These are phyloP conservation scores for Forbesichthys agassizii DNA, from an alignment of 2,113 vertebrate genomes.

Conservation along the genomic window DNA sequence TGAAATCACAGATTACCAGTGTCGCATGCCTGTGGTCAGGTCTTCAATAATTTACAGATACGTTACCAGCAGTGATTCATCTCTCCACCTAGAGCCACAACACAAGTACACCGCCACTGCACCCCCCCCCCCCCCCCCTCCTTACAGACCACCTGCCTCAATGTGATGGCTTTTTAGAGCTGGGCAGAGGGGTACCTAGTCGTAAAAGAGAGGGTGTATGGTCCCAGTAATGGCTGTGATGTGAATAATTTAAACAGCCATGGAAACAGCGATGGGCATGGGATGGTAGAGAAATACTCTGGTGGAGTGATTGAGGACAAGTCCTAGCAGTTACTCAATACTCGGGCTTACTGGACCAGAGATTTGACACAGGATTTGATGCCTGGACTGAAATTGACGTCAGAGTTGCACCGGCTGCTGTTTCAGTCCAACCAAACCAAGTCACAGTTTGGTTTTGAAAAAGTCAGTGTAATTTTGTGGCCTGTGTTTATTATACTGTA, in stretches of 20 bases:
- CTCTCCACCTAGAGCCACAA: constrained; percentile 18
- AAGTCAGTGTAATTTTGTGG: too few relatives aligned
- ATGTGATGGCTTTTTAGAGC: constrained; percentile 51
- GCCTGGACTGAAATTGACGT: too few relatives aligned
- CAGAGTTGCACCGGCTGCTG: too few relatives aligned
- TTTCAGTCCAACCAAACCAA: too few relatives aligned
- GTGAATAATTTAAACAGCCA: constrained; percentile 73
- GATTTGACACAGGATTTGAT: not conserved
- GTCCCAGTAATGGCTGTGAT: constrained; percentile 54
- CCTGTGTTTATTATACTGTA: too few relatives aligned
- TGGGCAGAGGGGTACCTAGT: not conserved
- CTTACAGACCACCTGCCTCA: constrained; percentile 47
- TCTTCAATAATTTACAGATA: constrained; percentile 63
- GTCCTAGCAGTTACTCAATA: constrained; percentile 21
- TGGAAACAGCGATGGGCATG: constrained; percentile 55
- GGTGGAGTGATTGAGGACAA: constrained; percentile 49
- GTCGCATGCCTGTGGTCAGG: constrained; percentile 12
- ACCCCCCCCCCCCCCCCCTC: not conserved
- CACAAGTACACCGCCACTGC: constrained; percentile 18
- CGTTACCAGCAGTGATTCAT: constrained; percentile 44
- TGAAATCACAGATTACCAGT: constrained; percentile 42
- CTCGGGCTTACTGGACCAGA: constrained; percentile 15
- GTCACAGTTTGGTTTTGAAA: too few relatives aligned
- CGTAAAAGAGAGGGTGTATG: constrained; percentile 26
- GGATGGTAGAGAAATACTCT: constrained; percentile 42